phyloP scores from a whole-genome alignment of 2,113 vertebrate species.

The mouse (Mus musculus) region DNA sequence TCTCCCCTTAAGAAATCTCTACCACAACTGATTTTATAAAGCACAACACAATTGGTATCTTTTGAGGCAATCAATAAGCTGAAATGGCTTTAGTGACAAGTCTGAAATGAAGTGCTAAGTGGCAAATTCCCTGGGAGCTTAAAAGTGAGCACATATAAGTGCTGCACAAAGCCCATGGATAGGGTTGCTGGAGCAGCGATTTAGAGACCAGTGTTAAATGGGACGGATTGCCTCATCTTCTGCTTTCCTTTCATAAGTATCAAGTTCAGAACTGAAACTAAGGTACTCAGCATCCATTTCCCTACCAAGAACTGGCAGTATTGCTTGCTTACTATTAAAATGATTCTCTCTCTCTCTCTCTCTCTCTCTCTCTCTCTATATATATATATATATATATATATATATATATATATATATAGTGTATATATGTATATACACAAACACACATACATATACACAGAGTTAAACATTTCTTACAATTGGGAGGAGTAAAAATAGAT shows the following conservation, averaged over 20 bases:
- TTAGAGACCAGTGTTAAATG: conserved; percentile 68
- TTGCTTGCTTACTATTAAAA: conserved; percentile 72
- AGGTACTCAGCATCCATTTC: conserved; percentile 16
- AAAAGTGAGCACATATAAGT: conserved; percentile 64
- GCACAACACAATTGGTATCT: conserved; percentile 32
- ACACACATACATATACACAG: background rate
- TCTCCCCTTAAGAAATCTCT: conserved; percentile 29
- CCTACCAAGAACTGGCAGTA: conserved; percentile 36
- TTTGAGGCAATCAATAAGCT: conserved; percentile 66
- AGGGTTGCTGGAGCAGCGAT: conserved; percentile 39
- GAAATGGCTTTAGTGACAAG: conserved; percentile 71
- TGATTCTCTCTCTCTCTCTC: background rate
- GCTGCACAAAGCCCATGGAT: conserved; percentile 59
- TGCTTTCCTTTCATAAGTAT: conserved; percentile 63
- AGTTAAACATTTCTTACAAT: conserved; percentile 61
- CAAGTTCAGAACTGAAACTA: conserved; percentile 30
- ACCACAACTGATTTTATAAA: conserved; percentile 48
- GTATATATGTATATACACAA: too few species aligned
- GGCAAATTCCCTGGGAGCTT: conserved; percentile 73
- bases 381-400: too few species aligned
- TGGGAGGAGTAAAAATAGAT: conserved; percentile 31
- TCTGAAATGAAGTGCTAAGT: conserved; percentile 73
- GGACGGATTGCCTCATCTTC: conserved; percentile 70
- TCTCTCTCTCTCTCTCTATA: too few species aligned
- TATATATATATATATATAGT: too few species aligned